Evolutionary conservation across 2,797 vertebrate species (phyloP).

Genomic region (Sebastes flavidus): DNA sequence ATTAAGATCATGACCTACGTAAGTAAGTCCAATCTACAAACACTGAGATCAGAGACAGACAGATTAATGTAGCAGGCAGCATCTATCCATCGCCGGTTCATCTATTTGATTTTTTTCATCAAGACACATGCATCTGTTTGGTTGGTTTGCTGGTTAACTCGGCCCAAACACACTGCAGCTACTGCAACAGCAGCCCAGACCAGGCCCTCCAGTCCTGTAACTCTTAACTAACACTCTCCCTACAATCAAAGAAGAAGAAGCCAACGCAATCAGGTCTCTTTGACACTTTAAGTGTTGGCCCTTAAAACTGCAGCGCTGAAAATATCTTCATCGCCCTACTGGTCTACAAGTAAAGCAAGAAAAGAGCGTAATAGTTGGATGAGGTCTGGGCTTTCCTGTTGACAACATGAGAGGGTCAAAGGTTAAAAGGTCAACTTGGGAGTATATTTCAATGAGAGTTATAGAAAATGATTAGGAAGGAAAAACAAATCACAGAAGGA

Average conservation of each 20-base stretch:
- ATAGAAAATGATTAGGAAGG: constrained; percentile 37
- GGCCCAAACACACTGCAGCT: constrained; percentile 27
- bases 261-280: not conserved
- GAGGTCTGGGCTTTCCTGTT: constrained; percentile 72
- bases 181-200: constrained; percentile 72
- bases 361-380: not conserved
- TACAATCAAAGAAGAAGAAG: not conserved
- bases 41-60: constrained; percentile 32
- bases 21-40: constrained; percentile 18
- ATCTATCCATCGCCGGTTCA: constrained; percentile 22
- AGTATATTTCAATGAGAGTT: constrained; percentile 54
- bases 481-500: constrained; percentile 25
- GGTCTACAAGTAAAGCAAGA: constrained; percentile 23
- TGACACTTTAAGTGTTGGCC: not conserved
- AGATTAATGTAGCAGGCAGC: constrained; percentile 33
- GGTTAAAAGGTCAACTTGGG: constrained; percentile 55
- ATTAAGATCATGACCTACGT: constrained; percentile 3
- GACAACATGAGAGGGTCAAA: constrained; percentile 42
- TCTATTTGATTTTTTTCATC: constrained; percentile 49
- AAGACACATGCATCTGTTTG: constrained; percentile 58
- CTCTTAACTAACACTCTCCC: not conserved
- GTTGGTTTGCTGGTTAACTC: constrained; percentile 36
- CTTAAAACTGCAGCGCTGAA: constrained; percentile 3
- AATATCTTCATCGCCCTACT: constrained; percentile 31
- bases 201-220: not conserved